A percentile compares a stretch with the other conserved stretches of the same genome.
Conservation (phyloP, 2,113 vertebrate species). For the Pseudorhombus dupliciocellatus region DNA sequence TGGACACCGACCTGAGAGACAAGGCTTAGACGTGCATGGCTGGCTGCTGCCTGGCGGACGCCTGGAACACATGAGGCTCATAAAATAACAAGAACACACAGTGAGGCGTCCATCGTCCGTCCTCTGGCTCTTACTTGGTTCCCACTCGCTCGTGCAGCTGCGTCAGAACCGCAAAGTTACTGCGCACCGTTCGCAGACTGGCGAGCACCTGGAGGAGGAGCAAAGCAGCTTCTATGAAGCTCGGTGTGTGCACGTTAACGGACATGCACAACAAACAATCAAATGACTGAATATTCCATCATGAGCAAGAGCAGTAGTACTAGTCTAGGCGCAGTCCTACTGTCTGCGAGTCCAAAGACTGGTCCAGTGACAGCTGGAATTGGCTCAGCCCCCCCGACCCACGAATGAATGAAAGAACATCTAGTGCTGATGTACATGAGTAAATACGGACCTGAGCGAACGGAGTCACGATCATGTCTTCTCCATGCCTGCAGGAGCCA, state of each 20-base stretch:
- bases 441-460: slow-evolving; percentile 89
- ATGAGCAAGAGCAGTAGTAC: too few species aligned
- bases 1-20: slow-evolving; percentile 83
- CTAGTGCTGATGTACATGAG: neutral
- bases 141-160: slow-evolving; percentile 81
- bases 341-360: too few species aligned
- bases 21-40: slow-evolving; percentile 77
- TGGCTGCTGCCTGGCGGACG: slow-evolving; percentile 75
- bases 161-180: slow-evolving; percentile 85
- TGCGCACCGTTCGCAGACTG: slow-evolving; percentile 89
- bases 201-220: slow-evolving; percentile 89
- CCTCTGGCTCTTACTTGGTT: slow-evolving; percentile 64
- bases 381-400: too few species aligned
- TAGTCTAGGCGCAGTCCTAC: too few species aligned
- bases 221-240: too few species aligned
- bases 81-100: slow-evolving; percentile 7
- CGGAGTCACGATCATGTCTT: slow-evolving; percentile 97
- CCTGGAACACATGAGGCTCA: slow-evolving; percentile 66
- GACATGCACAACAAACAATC: too few species aligned
- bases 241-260: too few species aligned
- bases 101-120: neutral
- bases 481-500: slow-evolving; percentile 85
- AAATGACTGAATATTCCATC: too few species aligned
- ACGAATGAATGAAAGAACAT: too few species aligned
- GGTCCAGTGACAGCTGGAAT: too few species aligned